phyloP scores from a whole-genome alignment of 2,888 invertebrate species.

The Scaeva pyrastri region DNA sequence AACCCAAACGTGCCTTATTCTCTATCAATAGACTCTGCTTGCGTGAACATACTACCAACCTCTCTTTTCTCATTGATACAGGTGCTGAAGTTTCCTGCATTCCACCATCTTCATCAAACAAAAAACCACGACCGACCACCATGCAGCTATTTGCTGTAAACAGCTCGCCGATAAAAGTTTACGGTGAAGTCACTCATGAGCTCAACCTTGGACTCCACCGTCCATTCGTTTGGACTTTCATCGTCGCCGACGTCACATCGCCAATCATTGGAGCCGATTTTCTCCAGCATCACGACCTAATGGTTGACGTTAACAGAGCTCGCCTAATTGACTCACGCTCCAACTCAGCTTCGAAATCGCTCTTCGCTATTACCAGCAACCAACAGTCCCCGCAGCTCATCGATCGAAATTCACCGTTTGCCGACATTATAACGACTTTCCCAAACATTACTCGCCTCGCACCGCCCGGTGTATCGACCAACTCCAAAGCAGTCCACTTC shows the following conservation, averaged over 20 bases:
- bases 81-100: constrained; percentile 9
- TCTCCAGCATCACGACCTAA: constrained; percentile 29
- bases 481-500: background rate
- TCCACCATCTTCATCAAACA: background rate
- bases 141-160: background rate
- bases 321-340: constrained; percentile 12
- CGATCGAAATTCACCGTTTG: constrained; percentile 10
- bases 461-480: constrained; percentile 1
- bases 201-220: constrained; percentile 7
- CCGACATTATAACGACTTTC: background rate
- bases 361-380: constrained; percentile 27
- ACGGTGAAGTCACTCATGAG: constrained; percentile 22
- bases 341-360: background rate
- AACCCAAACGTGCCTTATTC: background rate
- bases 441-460: background rate
- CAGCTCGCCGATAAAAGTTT: constrained; percentile 31
- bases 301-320: constrained; percentile 10
- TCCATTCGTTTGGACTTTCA: constrained; percentile 45
- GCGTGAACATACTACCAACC: constrained; percentile 13
- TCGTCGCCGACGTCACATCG: constrained; percentile 10
- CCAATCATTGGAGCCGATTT: constrained; percentile 52
- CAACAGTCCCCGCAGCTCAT: constrained; percentile 7
- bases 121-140: background rate
- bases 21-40: constrained; percentile 2
- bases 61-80: constrained; percentile 7